These are phyloP conservation scores for Ostrea edulis DNA, from an alignment of 1,140 invertebrate species.

Conservation along the genomic window DNA sequence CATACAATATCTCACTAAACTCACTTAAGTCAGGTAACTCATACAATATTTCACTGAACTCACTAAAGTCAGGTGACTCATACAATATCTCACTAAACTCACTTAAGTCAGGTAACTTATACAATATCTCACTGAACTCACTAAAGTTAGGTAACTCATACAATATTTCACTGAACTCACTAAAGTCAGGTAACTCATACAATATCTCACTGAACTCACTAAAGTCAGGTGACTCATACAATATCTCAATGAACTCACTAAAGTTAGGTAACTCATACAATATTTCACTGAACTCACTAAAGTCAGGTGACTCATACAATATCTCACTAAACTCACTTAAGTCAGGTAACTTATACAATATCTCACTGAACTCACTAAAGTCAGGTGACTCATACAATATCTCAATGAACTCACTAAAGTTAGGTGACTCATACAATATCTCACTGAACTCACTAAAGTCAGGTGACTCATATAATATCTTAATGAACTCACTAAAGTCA, in stretches of 20 bases:
- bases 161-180: neutral
- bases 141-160: slow-evolving; percentile 85
- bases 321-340: slow-evolving; percentile 61
- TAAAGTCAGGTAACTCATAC: neutral
- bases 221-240: neutral
- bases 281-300: neutral
- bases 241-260: neutral
- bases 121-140: neutral
- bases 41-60: neutral
- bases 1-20: neutral
- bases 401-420: too few species aligned
- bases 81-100: neutral
- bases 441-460: too few species aligned
- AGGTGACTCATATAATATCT: neutral
- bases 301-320: neutral
- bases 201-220: neutral
- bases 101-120: neutral
- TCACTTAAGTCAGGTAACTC: neutral
- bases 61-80: neutral
- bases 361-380: slow-evolving; percentile 86
- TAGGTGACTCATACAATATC: too few species aligned
- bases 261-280: neutral
- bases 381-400: too few species aligned
- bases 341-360: slow-evolving; percentile 91
- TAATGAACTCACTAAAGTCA: neutral